Evolutionary conservation across 2,888 invertebrate species (phyloP), one percentile per base, ranked within the genome.

Genomic region (Blastobasis adustella): DNA sequence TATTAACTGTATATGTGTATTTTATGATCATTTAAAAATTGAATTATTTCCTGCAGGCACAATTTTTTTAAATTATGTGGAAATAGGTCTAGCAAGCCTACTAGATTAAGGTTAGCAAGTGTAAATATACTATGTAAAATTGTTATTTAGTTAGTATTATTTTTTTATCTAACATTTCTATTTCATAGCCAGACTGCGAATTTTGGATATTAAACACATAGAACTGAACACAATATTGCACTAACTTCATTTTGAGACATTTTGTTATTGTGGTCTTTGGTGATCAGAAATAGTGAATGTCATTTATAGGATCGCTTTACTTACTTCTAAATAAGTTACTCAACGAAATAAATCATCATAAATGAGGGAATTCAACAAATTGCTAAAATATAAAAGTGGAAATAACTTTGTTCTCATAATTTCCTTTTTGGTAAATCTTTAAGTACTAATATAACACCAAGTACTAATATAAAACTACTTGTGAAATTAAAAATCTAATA

Each of bases 351-450:
- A 71, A 71, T 61, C 62, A 42, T 42, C 42, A 42, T 62, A 64
- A 66, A 66, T 65, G 67, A 66, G 66, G 62, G 64, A 56, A 66
- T 62, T 65, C 55, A 73, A 75, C 67, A 75, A 73, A 73, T 63
- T 71, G 76, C 69, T 73, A 65, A 76, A 67, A 71, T 71, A 60
- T 68, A 60, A 68, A 72, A 74, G 75, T 66, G 73, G 73, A 75
- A 77, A 69, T 73, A 79, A 79, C 74, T 79, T 82, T 80, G 80
- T 82, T 77, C 79, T 79, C 77, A 70, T 69, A 65, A 61, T 69
- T 72, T 72, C 69, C 67, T 82, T 79, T 86, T 87, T 85, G 82
- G 84, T 82, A 82, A 76, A 70, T 73, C 70, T 70, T 83, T 85
- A 86, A 85, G 85, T 87, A 87, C 86, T 85, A 85, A 77, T 71